phyloP scores from a whole-genome alignment of 35 echinoderm and acorn worm species.

The Heliocidaris tuberculata region DNA sequence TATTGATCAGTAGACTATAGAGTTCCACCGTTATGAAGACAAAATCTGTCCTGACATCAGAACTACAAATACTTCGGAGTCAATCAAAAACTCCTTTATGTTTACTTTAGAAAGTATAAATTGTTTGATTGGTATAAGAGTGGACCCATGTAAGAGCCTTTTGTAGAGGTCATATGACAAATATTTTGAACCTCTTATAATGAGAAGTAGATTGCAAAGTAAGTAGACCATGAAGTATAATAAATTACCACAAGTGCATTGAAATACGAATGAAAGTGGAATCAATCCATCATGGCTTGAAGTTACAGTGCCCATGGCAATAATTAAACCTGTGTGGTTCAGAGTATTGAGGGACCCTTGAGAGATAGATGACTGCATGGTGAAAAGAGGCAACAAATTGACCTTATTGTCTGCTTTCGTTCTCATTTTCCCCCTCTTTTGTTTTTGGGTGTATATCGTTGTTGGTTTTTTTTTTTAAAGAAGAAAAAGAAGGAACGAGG shows the following conservation, averaged over 20 bases:
- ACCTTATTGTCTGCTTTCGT: background rate
- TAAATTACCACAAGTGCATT: background rate
- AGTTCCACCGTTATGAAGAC: too few species aligned
- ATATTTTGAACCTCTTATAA: background rate
- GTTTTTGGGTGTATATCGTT: background rate
- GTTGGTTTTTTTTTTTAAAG: too few species aligned
- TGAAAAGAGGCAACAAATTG: background rate
- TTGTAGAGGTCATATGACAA: background rate
- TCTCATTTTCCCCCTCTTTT: background rate
- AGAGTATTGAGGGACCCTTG: background rate
- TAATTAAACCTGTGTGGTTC: background rate
- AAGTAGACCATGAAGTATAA: constrained; percentile 10
- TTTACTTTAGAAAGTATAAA: background rate
- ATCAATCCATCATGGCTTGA: background rate
- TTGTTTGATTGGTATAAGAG: background rate
- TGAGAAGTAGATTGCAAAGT: background rate
- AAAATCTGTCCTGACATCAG: too few species aligned
- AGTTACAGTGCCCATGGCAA: background rate
- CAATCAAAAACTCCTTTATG: background rate
- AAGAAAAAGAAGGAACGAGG: too few species aligned
- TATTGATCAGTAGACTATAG: too few species aligned
- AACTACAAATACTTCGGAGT: background rate
- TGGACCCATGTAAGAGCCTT: background rate
- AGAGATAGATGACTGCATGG: background rate
- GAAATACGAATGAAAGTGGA: background rate